A percentile compares a stretch with the other conserved stretches of the same genome.
Conservation (phyloP, 2,888 invertebrate genomes). For the Phyllotreta striolata region DNA sequence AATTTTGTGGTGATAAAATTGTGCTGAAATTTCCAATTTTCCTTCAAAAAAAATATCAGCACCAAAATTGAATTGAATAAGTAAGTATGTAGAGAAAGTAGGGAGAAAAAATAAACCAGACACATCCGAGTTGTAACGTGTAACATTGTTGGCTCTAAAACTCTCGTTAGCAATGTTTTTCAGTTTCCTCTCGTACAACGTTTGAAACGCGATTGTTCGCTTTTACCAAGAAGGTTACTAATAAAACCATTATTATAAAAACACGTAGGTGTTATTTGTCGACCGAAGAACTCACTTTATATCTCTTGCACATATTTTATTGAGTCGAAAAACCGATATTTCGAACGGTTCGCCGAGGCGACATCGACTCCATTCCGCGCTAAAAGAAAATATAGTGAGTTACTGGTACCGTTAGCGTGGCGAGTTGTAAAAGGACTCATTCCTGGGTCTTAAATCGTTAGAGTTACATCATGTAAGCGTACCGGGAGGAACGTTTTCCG, state of each 20-base stretch:
- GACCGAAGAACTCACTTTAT: not conserved
- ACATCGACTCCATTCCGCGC: not conserved
- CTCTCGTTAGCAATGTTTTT: too few relatives aligned
- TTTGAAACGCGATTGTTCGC: not conserved
- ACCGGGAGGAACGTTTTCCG: conserved; percentile 29
- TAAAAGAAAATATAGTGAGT: not conserved
- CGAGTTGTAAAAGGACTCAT: conserved; percentile 20
- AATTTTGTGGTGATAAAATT: too few relatives aligned
- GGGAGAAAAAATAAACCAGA: too few relatives aligned
- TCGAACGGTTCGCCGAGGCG: conserved; percentile 3
- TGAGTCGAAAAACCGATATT: conserved; percentile 1
- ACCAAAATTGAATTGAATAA: too few relatives aligned
- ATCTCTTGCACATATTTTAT: not conserved
- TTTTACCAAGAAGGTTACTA: conserved; percentile 12
- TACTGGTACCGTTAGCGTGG: conserved; percentile 6
- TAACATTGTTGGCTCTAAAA: too few relatives aligned
- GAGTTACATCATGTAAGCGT: conserved; percentile 25
- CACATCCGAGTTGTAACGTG: too few relatives aligned
- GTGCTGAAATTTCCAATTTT: too few relatives aligned
- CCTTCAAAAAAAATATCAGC: too few relatives aligned
- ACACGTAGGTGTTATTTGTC: conserved; percentile 8
- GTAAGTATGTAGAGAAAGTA: too few relatives aligned
- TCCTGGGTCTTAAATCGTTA: conserved; percentile 25
- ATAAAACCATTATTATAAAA: conserved; percentile 7
- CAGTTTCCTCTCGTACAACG: too few relatives aligned